A percentile compares a stretch with the other conserved stretches of the same genome.
These are phyloP conservation scores for Lissonota sp. DNA, from an alignment of 2,888 invertebrate species.

Conservation along the genomic window DNA sequence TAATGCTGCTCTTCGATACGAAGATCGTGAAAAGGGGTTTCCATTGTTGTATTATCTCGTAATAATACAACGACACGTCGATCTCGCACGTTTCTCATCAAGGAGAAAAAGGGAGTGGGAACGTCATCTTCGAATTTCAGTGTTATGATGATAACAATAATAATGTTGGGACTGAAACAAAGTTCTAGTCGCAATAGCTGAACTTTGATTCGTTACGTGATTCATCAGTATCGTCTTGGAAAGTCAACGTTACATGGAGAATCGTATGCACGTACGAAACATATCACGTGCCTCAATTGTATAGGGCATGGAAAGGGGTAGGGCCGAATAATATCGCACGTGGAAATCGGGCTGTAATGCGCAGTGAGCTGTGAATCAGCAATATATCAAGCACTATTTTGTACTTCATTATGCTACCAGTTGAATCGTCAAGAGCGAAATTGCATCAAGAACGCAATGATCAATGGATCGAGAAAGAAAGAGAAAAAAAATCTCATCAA, in stretches of 20 bases:
- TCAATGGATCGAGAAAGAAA: constrained; percentile 7
- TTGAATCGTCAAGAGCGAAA: too few species aligned
- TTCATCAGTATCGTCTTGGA: constrained; percentile 56
- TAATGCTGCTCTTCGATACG: too few species aligned
- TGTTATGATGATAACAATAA: constrained; percentile 2
- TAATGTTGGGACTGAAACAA: constrained; percentile 24
- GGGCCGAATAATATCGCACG: constrained; percentile 7
- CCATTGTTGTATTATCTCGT: too few species aligned
- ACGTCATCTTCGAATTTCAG: neutral
- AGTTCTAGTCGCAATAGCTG: constrained; percentile 50
- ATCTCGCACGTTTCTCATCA: constrained; percentile 22
- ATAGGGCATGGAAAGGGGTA: neutral
- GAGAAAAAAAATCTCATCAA: constrained; percentile 13
- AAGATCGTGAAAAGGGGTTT: too few species aligned
- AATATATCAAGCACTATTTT: constrained; percentile 17
- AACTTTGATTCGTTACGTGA: constrained; percentile 69
- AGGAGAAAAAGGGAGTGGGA: constrained; percentile 18
- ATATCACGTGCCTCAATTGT: neutral
- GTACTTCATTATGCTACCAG: constrained; percentile 1
- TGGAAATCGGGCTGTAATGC: constrained; percentile 29
- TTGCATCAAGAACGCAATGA: constrained; percentile 11
- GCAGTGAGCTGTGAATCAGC: constrained; percentile 46
- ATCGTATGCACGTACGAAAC: neutral
- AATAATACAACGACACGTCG: too few species aligned
- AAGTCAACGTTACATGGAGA: constrained; percentile 37